These are phyloP conservation scores for Diogma glabrata DNA, from an alignment of 2,888 invertebrate species.

Conservation along the genomic window DNA sequence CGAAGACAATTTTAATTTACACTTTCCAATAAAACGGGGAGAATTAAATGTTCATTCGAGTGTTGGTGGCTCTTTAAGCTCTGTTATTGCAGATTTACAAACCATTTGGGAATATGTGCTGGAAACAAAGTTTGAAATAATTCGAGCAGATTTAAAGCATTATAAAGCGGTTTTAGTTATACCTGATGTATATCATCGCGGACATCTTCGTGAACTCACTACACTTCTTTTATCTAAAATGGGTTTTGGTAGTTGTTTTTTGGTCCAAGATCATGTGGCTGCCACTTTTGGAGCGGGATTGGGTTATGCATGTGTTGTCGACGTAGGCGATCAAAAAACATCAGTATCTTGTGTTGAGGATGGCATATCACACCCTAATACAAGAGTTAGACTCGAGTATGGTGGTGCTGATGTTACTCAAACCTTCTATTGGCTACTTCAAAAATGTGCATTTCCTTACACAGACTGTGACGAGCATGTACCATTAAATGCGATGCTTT, in stretches of 20 bases:
- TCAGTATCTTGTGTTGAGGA: conserved; percentile 95
- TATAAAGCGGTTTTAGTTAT: conserved; percentile 81
- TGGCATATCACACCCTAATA: conserved; percentile 82
- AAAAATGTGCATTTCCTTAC: conserved; percentile 84
- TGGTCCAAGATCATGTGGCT: conserved; percentile 58
- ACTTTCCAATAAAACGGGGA: conserved; percentile 81
- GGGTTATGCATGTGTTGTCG: conserved; percentile 84
- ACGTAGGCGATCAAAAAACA: conserved; percentile 91
- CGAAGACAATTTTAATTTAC: conserved; percentile 65
- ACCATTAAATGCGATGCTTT: conserved; percentile 63
- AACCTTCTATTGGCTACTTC: conserved; percentile 75
- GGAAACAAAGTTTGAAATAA: conserved; percentile 28
- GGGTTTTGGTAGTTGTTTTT: conserved; percentile 67
- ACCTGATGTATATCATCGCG: conserved; percentile 80
- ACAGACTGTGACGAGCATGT: conserved; percentile 63
- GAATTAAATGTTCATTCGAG: conserved; percentile 75
- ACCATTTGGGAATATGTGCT: conserved; percentile 80
- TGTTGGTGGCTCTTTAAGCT: conserved; percentile 74
- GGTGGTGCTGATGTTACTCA: conserved; percentile 89
- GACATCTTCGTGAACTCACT: conserved; percentile 73
- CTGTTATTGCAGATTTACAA: conserved; percentile 74
- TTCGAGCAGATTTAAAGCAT: conserved; percentile 47
- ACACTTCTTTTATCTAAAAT: conserved; percentile 66
- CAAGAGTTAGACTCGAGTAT: conserved; percentile 73
- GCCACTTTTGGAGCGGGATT: conserved; percentile 76